These are phyloP conservation scores for Nemopilema nomurai DNA, from an alignment of 30 jellyfish, hydroid and myxozoan genomes.

Conservation along the genomic window DNA sequence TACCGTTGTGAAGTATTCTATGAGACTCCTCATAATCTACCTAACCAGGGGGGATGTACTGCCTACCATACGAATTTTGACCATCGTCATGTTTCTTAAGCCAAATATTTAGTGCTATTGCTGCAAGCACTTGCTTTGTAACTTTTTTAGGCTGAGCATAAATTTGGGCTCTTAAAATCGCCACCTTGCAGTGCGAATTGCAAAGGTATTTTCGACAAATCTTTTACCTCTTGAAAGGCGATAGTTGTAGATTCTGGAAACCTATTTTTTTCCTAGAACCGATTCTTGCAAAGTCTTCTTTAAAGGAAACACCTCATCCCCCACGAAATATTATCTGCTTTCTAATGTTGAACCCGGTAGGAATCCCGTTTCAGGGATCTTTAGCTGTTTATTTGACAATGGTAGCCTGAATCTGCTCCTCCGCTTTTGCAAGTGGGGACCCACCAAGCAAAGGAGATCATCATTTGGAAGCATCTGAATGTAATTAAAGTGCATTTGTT, in stretches of 20 bases:
- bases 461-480: slow-evolving; percentile 19
- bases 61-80: background rate
- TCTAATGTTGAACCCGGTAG: slow-evolving; percentile 8
- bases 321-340: background rate
- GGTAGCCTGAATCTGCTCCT: slow-evolving; percentile 6
- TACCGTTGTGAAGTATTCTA: slow-evolving; percentile 22
- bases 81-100: slow-evolving; percentile 8
- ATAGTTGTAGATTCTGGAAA: slow-evolving; percentile 31
- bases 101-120: slow-evolving; percentile 27
- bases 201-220: slow-evolving; percentile 46
- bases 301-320: slow-evolving; percentile 33
- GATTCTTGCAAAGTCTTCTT: slow-evolving; percentile 9
- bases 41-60: slow-evolving; percentile 11
- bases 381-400: background rate
- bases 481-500: background rate
- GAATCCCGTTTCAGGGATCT: background rate
- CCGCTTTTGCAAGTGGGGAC: slow-evolving; percentile 2
- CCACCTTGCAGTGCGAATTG: slow-evolving; percentile 34
- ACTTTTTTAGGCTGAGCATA: slow-evolving; percentile 44
- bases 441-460: slow-evolving; percentile 7
- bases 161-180: slow-evolving; percentile 1
- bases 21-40: slow-evolving; percentile 23
- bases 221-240: slow-evolving; percentile 43
- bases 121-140: slow-evolving; percentile 5
- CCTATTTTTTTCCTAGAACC: slow-evolving; percentile 10